phyloP scores from a whole-genome alignment of 2,113 vertebrate genomes.

The Rafetus swinhoei region DNA sequence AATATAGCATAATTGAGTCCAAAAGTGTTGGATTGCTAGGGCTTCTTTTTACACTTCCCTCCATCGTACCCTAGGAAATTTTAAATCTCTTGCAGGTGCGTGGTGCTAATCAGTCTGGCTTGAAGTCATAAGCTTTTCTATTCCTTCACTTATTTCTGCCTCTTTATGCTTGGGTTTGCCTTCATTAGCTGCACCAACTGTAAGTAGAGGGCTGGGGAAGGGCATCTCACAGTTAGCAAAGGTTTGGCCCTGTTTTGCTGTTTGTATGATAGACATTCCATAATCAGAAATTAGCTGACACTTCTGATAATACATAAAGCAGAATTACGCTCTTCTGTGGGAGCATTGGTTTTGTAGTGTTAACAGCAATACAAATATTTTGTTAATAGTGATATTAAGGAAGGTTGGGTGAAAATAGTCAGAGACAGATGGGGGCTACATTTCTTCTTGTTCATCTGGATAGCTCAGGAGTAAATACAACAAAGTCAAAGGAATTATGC shows the following conservation, averaged over 20 bases:
- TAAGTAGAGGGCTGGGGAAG: no score
- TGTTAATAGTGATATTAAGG: not conserved
- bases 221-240: no score
- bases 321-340: not conserved
- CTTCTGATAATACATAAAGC: not conserved
- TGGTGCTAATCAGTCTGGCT: no score
- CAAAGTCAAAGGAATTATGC: not conserved
- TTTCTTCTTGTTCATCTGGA: accelerated
- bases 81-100: no score
- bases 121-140: no score
- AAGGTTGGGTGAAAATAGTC: not conserved
- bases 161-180: no score
- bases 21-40: no score
- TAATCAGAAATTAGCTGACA: not conserved
- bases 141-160: no score
- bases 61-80: no score
- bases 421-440: accelerated
- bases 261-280: not conserved
- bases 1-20: no score
- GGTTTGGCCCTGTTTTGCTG: not conserved
- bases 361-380: not conserved
- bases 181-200: no score
- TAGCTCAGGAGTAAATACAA: not conserved
- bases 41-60: no score
- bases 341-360: not conserved